A percentile compares a stretch with the other conserved stretches of the same genome.
These are phyloP conservation scores for Mystacides longicornis DNA, from an alignment of 2,888 invertebrate genomes.

Conservation along the genomic window DNA sequence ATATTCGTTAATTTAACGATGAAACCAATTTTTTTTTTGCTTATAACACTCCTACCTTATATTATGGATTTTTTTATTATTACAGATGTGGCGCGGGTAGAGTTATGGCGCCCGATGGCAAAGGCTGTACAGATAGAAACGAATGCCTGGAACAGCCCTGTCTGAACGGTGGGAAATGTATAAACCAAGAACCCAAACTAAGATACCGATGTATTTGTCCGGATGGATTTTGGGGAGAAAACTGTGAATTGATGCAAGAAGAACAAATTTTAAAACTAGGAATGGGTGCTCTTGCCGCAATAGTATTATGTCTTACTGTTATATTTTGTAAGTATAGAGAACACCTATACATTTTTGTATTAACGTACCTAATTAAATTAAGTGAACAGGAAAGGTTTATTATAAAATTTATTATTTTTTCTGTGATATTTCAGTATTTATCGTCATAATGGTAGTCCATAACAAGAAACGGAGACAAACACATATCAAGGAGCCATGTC, in stretches of 20 bases:
- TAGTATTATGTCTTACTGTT: conserved; percentile 70
- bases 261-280: conserved; percentile 68
- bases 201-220: conserved; percentile 63
- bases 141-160: conserved; percentile 68
- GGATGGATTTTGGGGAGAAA: conserved; percentile 64
- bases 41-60: too few species aligned
- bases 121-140: conserved; percentile 66
- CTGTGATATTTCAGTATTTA: conserved; percentile 61
- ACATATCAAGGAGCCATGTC: conserved; percentile 92
- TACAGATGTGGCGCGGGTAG: conserved; percentile 62
- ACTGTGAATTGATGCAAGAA: conserved; percentile 65
- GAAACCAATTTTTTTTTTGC: too few species aligned
- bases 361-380: not conserved
- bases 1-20: too few species aligned
- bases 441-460: conserved; percentile 93
- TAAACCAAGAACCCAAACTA: conserved; percentile 60
- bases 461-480: conserved; percentile 87
- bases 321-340: conserved; percentile 58
- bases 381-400: not conserved
- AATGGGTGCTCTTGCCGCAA: conserved; percentile 73
- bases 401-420: not conserved
- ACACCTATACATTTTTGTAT: not conserved
- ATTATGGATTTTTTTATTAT: not conserved
- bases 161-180: conserved; percentile 62
- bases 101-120: conserved; percentile 59